Evolutionary conservation across 1,140 invertebrate genomes (phyloP), one percentile per base, ranked within the genome.

Genomic region (Lasioglossum baleicum): DNA sequence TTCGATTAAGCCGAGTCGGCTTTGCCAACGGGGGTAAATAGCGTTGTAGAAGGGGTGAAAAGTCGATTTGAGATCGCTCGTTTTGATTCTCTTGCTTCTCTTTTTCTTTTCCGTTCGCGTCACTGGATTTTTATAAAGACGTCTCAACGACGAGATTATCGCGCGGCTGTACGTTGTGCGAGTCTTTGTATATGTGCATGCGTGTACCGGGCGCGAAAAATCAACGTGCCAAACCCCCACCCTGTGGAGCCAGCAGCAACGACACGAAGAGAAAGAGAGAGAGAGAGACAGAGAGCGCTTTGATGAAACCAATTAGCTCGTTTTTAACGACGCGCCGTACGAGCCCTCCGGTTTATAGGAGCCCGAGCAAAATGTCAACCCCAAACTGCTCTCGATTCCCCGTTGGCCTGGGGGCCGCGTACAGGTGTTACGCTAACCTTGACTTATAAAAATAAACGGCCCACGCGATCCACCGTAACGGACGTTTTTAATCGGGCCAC

Each of bases 291-390:
- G 44, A 0, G 61, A 40, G 73, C 80, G 87, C 81, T 88, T 88
- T 90, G 86, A 90, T 87, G 89, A 88, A 87, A 89, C 84, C 87
- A 90, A 90, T 90, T 89, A 90, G 82, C 84, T 82, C 83, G 83
- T 90, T 90, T 90, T 89, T 88, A 89, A 90, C 86, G 88, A 86
- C 86, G 82, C 84, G 74, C 79, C 83, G 83, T 80, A 83, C 82
- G 78, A 83, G 80, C 79, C 70, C 74, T 69, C 83, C 86, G 83
- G 83, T 87, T 67, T 84, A 86, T 86, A 73, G 76, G 80, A 75
- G 78, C 82, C 74, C 78, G 86, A 88, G 86, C 87, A 86, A 89
- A 90, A 90, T 89, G 88, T 90, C 88, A 89, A 89, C 87, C 87
- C 80, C 87, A 87, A 89, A 89, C 83, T 84, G 69, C 85, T 83